Conservation (phyloP, 2,113 vertebrate species). For the Trichomycterus rosablanca region DNA sequence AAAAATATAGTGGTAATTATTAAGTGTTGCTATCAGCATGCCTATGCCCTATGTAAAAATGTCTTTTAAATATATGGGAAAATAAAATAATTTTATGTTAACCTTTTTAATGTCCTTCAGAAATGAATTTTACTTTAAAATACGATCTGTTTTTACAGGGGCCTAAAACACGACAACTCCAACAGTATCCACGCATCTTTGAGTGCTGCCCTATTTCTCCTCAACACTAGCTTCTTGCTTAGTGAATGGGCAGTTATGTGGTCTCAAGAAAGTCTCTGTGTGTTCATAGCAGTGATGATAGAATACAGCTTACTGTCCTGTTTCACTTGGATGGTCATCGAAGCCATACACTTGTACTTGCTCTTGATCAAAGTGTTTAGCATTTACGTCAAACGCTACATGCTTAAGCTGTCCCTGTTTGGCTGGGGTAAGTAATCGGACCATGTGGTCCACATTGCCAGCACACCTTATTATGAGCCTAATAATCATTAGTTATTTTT, state of each 20-base stretch:
- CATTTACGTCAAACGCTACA: slow-evolving; percentile 58
- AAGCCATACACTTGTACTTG: slow-evolving; percentile 64
- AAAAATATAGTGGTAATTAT: no score
- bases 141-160: slow-evolving; percentile 43
- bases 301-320: slow-evolving; percentile 61
- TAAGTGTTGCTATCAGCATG: no score
- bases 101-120: no score
- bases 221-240: slow-evolving; percentile 61
- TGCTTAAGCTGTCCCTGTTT: slow-evolving; percentile 55
- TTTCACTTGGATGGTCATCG: slow-evolving; percentile 68
- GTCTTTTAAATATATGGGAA: no score
- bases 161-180: slow-evolving; percentile 39
- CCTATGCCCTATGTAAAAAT: no score
- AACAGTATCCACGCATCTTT: slow-evolving; percentile 59
- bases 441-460: neutral
- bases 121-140: no score
- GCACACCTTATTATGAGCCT: neutral
- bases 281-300: slow-evolving; percentile 52
- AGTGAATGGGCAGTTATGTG: slow-evolving; percentile 55
- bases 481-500: no score
- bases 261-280: slow-evolving; percentile 42
- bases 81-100: no score
- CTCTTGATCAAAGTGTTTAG: slow-evolving; percentile 64
- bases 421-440: slow-evolving; percentile 63
- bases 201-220: slow-evolving; percentile 58